Evolutionary conservation across 1,140 invertebrate species (phyloP).

Genomic region (Drosophila pallidifrons): DNA sequence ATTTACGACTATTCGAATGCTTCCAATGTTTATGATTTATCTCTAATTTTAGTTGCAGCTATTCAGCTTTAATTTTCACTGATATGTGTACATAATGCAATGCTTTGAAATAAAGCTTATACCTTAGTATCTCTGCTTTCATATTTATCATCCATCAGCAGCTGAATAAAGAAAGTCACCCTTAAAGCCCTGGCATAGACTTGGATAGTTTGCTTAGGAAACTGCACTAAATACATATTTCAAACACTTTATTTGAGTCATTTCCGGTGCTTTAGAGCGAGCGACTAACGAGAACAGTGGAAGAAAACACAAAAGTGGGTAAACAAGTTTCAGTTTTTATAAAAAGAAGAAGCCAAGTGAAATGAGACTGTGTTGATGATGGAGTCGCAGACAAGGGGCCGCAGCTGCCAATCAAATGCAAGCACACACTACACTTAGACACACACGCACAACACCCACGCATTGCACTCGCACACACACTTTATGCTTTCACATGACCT

Average conservation of each 20-base stretch:
- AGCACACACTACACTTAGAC: slow-evolving; percentile 6
- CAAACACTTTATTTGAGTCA: slow-evolving; percentile 17
- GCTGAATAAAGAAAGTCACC: too few species aligned
- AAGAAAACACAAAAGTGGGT: slow-evolving; percentile 11
- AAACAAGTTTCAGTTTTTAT: slow-evolving; percentile 30
- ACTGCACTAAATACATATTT: slow-evolving; percentile 28
- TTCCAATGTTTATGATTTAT: not conserved
- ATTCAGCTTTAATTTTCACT: too few species aligned
- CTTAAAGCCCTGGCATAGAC: not conserved
- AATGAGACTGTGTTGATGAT: slow-evolving; percentile 27
- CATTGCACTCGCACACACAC: slow-evolving; percentile 13
- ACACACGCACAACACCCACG: slow-evolving; percentile 4
- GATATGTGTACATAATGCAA: too few species aligned
- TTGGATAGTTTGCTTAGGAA: not conserved
- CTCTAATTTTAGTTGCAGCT: not conserved
- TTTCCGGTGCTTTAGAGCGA: slow-evolving; percentile 7
- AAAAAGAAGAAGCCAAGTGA: slow-evolving; percentile 2
- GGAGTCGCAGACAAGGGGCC: slow-evolving; percentile 29
- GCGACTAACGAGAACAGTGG: slow-evolving; percentile 17
- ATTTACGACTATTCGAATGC: not conserved
- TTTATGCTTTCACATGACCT: slow-evolving; percentile 41
- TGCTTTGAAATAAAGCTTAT: too few species aligned
- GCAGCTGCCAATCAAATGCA: slow-evolving; percentile 53
- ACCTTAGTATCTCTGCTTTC: too few species aligned
- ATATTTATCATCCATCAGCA: too few species aligned